Conservation (phyloP, 2,797 vertebrate species). For the Epinephelus malabaricus region DNA sequence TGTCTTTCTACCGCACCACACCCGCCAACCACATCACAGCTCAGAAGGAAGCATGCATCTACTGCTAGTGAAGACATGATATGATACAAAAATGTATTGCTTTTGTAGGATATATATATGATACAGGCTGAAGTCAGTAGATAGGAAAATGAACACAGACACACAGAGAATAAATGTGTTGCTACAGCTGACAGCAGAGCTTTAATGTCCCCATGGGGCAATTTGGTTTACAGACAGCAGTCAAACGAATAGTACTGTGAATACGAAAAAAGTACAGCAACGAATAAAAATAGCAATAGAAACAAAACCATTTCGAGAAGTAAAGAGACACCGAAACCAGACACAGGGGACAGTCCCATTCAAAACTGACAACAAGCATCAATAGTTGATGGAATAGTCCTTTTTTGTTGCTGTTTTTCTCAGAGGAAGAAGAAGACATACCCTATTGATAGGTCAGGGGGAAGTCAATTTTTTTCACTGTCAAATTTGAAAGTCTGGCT, state of each 20-base stretch:
- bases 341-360: not conserved
- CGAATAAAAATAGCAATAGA: not conserved
- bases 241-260: not conserved
- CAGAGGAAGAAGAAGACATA: too few relatives aligned
- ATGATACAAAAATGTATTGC: too few relatives aligned
- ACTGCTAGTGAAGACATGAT: too few relatives aligned
- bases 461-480: too few relatives aligned
- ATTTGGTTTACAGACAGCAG: constrained; percentile 3
- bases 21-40: too few relatives aligned
- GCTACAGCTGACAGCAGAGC: not conserved
- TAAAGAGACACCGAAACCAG: not conserved
- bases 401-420: not conserved
- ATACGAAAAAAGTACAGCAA: not conserved
- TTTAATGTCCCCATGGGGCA: not conserved
- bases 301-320: not conserved
- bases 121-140: too few relatives aligned
- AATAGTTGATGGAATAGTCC: not conserved
- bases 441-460: too few relatives aligned
- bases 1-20: too few relatives aligned
- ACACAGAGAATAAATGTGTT: too few relatives aligned
- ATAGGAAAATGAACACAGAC: too few relatives aligned
- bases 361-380: not conserved
- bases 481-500: not conserved
- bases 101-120: too few relatives aligned
- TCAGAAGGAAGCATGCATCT: too few relatives aligned